Conservation (phyloP, 2,113 vertebrate species). For the Irena cyanogastra region DNA sequence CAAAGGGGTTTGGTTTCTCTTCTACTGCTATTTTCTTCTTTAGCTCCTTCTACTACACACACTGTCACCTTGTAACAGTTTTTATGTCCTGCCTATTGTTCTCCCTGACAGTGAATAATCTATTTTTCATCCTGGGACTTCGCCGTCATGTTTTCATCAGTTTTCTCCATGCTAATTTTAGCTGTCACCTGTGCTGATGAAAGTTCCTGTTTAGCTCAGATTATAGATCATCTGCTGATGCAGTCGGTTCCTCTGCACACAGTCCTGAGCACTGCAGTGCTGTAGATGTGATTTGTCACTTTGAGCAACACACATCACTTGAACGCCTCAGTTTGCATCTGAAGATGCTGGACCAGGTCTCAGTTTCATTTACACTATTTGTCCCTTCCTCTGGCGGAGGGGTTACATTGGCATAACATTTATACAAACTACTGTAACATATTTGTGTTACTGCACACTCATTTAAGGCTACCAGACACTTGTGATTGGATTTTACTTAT, state of each 20-base stretch:
- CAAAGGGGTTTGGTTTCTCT: neutral
- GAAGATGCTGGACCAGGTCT: neutral
- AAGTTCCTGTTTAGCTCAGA: slow-evolving; percentile 48
- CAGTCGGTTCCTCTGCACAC: neutral
- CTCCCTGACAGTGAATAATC: slow-evolving; percentile 64
- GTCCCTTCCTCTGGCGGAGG: neutral
- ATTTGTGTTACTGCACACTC: neutral
- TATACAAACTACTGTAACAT: neutral
- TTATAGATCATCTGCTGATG: slow-evolving; percentile 1
- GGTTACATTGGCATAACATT: neutral
- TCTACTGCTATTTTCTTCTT: slow-evolving; percentile 11
- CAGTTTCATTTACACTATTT: neutral
- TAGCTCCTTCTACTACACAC: neutral
- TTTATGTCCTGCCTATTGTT: slow-evolving; percentile 63
- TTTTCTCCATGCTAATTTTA: slow-evolving; percentile 58
- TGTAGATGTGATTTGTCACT: slow-evolving; percentile 5
- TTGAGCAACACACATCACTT: neutral
- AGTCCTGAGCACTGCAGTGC: neutral
- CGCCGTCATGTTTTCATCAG: slow-evolving; percentile 31
- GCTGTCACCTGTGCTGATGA: slow-evolving; percentile 53
- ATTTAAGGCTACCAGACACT: neutral
- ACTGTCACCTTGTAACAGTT: slow-evolving; percentile 9
- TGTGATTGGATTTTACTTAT: neutral
- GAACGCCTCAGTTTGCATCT: neutral
- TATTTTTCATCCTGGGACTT: slow-evolving; percentile 55